Evolutionary conservation across 2,888 invertebrate species (phyloP).

Genomic region (Scaeva pyrastri): DNA sequence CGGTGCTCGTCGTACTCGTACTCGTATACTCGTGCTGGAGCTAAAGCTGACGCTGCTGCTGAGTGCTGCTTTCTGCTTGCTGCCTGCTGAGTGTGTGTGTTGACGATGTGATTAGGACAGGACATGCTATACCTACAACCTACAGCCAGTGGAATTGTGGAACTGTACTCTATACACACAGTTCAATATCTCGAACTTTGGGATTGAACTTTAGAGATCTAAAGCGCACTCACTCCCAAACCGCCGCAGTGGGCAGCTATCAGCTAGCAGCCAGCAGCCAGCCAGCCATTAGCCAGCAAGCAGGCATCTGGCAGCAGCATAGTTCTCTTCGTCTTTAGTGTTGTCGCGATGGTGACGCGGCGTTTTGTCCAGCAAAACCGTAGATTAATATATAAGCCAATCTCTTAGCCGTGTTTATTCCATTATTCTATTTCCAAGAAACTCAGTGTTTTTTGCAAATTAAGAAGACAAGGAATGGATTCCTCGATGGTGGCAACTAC

Average conservation of each 20-base stretch:
- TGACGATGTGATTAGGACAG: slow-evolving; percentile 74
- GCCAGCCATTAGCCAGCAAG: slow-evolving; percentile 23
- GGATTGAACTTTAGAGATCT: slow-evolving; percentile 73
- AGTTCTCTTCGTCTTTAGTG: slow-evolving; percentile 63
- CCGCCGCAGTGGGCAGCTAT: slow-evolving; percentile 59
- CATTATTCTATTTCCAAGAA: slow-evolving; percentile 55
- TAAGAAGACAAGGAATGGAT: slow-evolving; percentile 69
- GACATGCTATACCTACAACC: slow-evolving; percentile 43
- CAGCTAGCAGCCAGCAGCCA: slow-evolving; percentile 28
- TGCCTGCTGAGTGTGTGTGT: slow-evolving; percentile 51
- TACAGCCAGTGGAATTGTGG: slow-evolving; percentile 43
- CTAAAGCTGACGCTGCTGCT: slow-evolving; percentile 15
- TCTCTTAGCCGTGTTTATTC: slow-evolving; percentile 47
- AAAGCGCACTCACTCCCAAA: slow-evolving; percentile 75
- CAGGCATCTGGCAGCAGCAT: slow-evolving; percentile 49
- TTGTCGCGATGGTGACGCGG: slow-evolving; percentile 60
- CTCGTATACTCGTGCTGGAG: slow-evolving; percentile 30
- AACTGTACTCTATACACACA: slow-evolving; percentile 59
- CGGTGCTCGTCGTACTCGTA: too few species aligned
- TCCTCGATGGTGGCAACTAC: slow-evolving; percentile 25
- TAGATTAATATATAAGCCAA: slow-evolving; percentile 44
- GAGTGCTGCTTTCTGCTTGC: background rate
- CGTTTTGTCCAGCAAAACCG: slow-evolving; percentile 55
- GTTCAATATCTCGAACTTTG: slow-evolving; percentile 74
- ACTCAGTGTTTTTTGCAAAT: slow-evolving; percentile 42